Conservation (phyloP, 2,113 vertebrate species). For the Oxyruncus cristatus region DNA sequence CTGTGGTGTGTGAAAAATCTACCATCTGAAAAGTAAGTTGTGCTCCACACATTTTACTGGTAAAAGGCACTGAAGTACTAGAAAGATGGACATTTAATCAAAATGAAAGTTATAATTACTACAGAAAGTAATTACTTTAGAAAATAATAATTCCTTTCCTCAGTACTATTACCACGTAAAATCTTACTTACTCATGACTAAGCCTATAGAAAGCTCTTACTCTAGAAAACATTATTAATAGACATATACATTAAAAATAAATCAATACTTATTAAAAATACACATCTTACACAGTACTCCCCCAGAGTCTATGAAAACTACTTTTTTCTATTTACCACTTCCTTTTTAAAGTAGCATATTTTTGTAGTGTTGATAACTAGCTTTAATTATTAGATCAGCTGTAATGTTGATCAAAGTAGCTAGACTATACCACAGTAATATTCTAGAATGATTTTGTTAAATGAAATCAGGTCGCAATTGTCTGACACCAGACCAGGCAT, state of each 20-base stretch:
- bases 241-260: background rate
- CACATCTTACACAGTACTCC: background rate
- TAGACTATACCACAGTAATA: background rate
- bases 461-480: background rate
- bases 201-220: background rate
- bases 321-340: background rate
- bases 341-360: background rate
- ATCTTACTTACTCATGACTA: background rate
- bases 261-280: background rate
- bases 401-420: background rate
- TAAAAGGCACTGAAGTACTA: background rate
- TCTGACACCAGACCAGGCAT: background rate
- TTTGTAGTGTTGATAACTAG: background rate
- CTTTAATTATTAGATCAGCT: background rate
- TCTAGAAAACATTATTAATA: background rate
- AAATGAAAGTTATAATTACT: background rate
- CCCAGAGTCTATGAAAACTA: background rate
- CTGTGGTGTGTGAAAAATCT: background rate
- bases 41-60: background rate
- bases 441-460: background rate
- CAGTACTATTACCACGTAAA: background rate
- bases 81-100: background rate
- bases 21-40: background rate
- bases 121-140: background rate
- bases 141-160: background rate